Conservation (phyloP, 2,888 invertebrate species). For the Campopleginae sp. region DNA sequence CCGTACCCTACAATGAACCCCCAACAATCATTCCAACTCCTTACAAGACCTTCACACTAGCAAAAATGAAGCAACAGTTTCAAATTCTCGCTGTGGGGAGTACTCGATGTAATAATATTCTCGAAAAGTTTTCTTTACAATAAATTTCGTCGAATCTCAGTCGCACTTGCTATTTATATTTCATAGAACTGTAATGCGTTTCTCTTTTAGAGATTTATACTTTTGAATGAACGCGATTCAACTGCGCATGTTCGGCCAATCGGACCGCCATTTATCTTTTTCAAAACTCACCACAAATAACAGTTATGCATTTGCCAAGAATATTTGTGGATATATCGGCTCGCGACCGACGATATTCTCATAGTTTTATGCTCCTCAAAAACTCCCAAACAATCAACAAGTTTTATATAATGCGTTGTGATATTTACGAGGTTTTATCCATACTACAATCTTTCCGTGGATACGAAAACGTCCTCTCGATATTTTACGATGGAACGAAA, state of each 20-base stretch:
- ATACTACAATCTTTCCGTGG: background rate
- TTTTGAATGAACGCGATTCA: background rate
- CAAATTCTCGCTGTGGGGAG: background rate
- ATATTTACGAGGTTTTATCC: background rate
- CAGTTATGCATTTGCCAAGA: slow-evolving; percentile 26
- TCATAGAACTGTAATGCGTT: background rate
- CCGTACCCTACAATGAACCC: background rate
- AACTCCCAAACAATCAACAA: background rate
- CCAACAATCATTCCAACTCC: background rate
- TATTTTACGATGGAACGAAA: background rate
- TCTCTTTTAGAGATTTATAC: background rate
- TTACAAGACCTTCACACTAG: background rate
- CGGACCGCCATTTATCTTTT: slow-evolving; percentile 8
- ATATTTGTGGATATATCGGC: slow-evolving; percentile 8
- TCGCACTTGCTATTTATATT: too few species aligned
- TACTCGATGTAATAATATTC: background rate
- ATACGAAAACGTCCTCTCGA: background rate
- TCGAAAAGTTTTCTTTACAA: background rate
- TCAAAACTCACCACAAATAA: background rate
- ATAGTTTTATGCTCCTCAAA: background rate
- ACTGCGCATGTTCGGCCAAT: slow-evolving; percentile 3
- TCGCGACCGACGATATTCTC: background rate
- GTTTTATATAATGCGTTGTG: background rate
- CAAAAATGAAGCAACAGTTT: background rate
- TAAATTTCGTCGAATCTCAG: background rate